A percentile compares a stretch with the other conserved stretches of the same genome.
These are phyloP conservation scores for Ptilodon capucinus DNA, from an alignment of 2,888 invertebrate genomes.

Conservation along the genomic window DNA sequence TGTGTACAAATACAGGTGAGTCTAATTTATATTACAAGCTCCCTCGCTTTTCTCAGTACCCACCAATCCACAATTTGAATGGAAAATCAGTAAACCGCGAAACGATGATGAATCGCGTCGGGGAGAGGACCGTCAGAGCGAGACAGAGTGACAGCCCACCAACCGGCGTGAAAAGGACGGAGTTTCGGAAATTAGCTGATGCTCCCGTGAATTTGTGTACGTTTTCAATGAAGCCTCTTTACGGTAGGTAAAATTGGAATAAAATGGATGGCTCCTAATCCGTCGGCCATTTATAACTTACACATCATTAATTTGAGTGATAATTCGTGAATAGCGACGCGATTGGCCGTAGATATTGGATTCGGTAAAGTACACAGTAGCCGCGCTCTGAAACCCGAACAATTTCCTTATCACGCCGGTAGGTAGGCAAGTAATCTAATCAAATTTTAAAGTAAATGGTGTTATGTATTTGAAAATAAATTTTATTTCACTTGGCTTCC, in stretches of 20 bases:
- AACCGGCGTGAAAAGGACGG: constrained; percentile 52
- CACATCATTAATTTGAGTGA: constrained; percentile 82
- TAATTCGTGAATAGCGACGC: constrained; percentile 72
- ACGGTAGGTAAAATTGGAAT: constrained; percentile 82
- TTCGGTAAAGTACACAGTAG: constrained; percentile 53
- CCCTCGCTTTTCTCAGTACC: constrained; percentile 42
- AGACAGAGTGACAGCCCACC: constrained; percentile 41
- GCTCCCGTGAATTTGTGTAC: constrained; percentile 81
- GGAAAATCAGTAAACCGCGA: constrained; percentile 80
- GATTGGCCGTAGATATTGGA: constrained; percentile 72
- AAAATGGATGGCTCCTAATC: constrained; percentile 80
- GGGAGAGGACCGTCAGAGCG: constrained; percentile 67
- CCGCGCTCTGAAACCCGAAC: constrained; percentile 35
- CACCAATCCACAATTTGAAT: constrained; percentile 65
- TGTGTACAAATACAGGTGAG: constrained; percentile 19
- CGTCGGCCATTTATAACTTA: constrained; percentile 80
- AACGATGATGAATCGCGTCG: constrained; percentile 80
- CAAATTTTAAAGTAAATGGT: constrained; percentile 37
- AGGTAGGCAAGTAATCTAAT: constrained; percentile 46
- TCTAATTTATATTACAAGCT: constrained; percentile 33
- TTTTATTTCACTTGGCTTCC: neutral
- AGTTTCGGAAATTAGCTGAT: constrained; percentile 72
- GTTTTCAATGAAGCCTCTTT: constrained; percentile 81
- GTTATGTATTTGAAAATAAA: constrained; percentile 12
- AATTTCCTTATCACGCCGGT: constrained; percentile 42